A percentile compares a stretch with the other conserved stretches of the same genome.
phyloP scores from a whole-genome alignment of 2,113 vertebrate genomes.

The Galbula dea region DNA sequence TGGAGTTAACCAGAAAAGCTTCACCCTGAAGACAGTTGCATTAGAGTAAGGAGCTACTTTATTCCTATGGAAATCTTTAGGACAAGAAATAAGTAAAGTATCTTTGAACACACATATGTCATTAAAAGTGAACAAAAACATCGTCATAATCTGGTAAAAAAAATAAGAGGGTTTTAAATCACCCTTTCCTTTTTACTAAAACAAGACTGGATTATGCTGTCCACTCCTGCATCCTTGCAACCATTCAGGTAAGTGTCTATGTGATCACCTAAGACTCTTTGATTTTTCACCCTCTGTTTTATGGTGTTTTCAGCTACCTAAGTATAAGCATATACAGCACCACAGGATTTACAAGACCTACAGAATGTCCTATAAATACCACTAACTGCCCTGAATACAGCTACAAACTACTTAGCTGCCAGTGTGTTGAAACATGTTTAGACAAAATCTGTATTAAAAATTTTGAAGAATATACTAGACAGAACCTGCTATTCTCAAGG shows the following conservation, averaged over 20 bases:
- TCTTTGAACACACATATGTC: background rate
- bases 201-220: background rate
- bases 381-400: background rate
- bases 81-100: background rate
- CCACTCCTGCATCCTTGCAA: background rate
- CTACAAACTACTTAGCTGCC: background rate
- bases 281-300: background rate
- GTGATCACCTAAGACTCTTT: background rate
- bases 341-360: background rate
- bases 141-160: background rate
- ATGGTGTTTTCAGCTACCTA: background rate
- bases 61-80: background rate
- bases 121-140: background rate
- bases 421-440: background rate
- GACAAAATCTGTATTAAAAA: background rate
- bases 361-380: background rate
- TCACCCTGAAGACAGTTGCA: background rate
- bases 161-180: background rate
- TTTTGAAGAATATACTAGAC: background rate
- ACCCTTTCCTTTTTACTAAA: background rate
- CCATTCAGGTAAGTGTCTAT: background rate
- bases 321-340: background rate
- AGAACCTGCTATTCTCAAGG: background rate
- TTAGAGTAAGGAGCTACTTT: background rate
- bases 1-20: background rate